Percentiles rank a stretch among this genome's conserved stretches.
phyloP scores from a whole-genome alignment of 2,113 vertebrate species.

The Rhinoderma darwinii region DNA sequence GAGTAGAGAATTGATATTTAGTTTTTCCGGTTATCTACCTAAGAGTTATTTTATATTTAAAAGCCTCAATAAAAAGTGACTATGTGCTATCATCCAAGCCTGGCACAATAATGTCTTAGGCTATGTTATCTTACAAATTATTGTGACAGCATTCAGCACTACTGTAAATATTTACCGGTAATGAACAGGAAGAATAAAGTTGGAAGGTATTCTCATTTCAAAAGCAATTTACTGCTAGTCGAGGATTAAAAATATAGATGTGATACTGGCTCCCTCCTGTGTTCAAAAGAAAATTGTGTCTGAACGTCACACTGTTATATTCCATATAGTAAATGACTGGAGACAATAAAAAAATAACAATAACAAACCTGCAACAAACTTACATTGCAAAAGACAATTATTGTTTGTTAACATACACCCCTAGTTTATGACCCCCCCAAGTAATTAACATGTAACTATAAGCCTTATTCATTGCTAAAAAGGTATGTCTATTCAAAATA shows the following conservation, averaged over 20 bases:
- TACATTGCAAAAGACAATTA: neutral
- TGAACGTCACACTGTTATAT: no score
- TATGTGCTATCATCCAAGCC: neutral
- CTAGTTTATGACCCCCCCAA: neutral
- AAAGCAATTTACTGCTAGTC: constrained; percentile 21
- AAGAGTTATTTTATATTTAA: constrained; percentile 27
- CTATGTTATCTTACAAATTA: constrained; percentile 23
- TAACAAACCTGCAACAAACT: neutral
- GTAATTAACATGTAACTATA: neutral
- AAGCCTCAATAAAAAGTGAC: constrained; percentile 33
- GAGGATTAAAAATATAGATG: constrained; percentile 16
- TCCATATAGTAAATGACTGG: neutral
- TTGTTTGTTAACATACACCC: neutral
- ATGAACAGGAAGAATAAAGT: constrained; percentile 32
- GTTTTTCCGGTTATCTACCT: neutral
- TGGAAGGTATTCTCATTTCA: constrained; percentile 1
- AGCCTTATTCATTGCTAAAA: no score
- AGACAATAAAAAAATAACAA: neutral
- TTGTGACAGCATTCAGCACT: constrained; percentile 23
- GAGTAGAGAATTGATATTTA: neutral
- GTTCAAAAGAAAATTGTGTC: constrained; percentile 26
- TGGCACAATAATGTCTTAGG: constrained; percentile 4
- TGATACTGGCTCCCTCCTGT: constrained; percentile 47
- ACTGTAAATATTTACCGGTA: constrained; percentile 44
- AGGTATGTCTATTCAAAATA: no score